Conservation (phyloP, 2,113 vertebrate genomes). For the Urocynchramus pylzowi region DNA sequence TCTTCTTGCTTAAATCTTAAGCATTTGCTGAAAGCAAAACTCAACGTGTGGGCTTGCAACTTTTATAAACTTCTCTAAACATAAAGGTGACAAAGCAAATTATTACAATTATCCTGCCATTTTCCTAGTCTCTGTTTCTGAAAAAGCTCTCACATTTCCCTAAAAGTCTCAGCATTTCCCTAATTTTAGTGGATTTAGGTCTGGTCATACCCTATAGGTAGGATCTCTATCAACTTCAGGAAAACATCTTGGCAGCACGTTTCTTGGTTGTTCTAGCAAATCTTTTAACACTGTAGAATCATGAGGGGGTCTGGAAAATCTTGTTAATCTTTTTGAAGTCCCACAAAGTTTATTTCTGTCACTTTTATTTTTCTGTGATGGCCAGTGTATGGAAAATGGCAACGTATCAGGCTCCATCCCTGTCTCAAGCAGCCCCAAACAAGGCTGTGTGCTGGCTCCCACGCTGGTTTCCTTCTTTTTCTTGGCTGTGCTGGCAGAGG, state of each 20-base stretch:
- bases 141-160: not conserved
- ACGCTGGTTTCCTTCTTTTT: conserved; percentile 63
- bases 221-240: not conserved
- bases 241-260: not conserved
- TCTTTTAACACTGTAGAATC: not conserved
- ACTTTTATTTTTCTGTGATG: conserved; percentile 37
- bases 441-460: conserved; percentile 44
- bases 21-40: not conserved
- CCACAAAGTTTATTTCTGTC: conserved; percentile 53
- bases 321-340: conserved; percentile 34
- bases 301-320: conserved; percentile 15
- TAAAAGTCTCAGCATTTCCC: not conserved
- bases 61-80: not conserved
- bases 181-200: not conserved
- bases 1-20: not conserved
- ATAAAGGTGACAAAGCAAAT: not conserved
- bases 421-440: conserved; percentile 37
- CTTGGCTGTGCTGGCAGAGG: conserved; percentile 38
- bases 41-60: not conserved
- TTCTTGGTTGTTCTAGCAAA: not conserved
- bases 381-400: conserved; percentile 50
- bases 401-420: conserved; percentile 4
- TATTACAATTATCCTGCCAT: not conserved
- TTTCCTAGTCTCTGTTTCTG: not conserved
- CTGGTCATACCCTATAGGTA: not conserved